Evolutionary conservation across 1,140 invertebrate genomes (phyloP), one percentile per base, ranked within the genome.

Genomic region (Harlomillsia oculata): DNA sequence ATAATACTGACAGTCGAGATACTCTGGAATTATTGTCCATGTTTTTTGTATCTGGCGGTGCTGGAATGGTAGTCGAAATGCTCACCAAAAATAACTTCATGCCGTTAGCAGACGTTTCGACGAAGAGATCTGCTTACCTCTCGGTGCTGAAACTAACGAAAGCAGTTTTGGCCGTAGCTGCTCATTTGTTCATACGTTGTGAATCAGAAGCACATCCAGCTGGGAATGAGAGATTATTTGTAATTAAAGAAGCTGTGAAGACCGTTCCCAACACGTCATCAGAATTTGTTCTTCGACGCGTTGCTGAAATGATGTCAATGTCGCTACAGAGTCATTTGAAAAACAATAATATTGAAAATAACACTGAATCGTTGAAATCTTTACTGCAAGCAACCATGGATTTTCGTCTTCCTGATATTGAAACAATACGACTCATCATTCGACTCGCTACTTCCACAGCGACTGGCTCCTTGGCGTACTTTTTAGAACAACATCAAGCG

Each of bases 91-190:
- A 89, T 67, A 89, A 89, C 71, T 92, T 92, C 70, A 72, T 92
- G 69, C 79, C 83, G 5, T 83, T 79, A 65, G 84, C 87, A 14
- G 88, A 92, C 70, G 80, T 85, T 57, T 78, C 79, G 23, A 89
- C 85, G 0, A 87, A 85, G 72, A 80, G 80, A 67, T 83, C 85
- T 39, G 89, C 89, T 0, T 92, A 89, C 72, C 76, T 92, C 62
- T 83, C 87, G 41, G 82, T 94, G 43, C 74, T 97, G 44, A 88
- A 90, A 71, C 76, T 97, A 45, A 84, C 82, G 48, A 97, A 96
- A 74, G 71, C 97, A 23, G 78, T 92, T 59, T 74, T 97, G 3
- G 92, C 87, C 9, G 84, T 92, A 14, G 78, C 92, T 14, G 84
- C 89, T 14, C 87, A 78, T 57, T 71, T 78, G 58, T 73, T 76